phyloP scores from a whole-genome alignment of 2,797 vertebrate genomes.

The Fundulus diaphanus region DNA sequence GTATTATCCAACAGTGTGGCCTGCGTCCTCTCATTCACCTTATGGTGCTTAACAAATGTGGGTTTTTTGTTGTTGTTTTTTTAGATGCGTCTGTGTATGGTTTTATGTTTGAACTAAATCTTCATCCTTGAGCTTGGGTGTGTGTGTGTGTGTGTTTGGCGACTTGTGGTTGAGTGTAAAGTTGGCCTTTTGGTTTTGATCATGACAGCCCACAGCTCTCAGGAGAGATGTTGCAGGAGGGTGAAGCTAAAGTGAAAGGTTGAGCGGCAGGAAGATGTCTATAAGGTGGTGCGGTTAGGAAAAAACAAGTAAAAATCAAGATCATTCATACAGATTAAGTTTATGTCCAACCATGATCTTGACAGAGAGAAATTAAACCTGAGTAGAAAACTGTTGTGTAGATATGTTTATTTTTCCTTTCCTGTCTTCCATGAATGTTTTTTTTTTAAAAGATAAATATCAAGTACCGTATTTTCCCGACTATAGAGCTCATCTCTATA shows the following conservation, averaged over 20 bases:
- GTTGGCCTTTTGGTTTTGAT: constrained; percentile 18
- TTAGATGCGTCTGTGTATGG: constrained; percentile 15
- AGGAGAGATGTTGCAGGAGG: constrained; percentile 31
- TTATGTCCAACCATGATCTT: constrained; percentile 5
- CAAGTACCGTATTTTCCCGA: too few relatives aligned
- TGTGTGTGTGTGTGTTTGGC: neutral
- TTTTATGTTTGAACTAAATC: constrained; percentile 8
- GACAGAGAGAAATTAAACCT: neutral
- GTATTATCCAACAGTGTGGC: constrained; percentile 22
- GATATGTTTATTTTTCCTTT: constrained; percentile 23
- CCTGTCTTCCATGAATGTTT: neutral
- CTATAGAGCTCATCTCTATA: too few relatives aligned
- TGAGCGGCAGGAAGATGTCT: constrained; percentile 35
- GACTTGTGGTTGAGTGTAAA: constrained; percentile 29
- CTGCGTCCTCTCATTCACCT: constrained; percentile 21
- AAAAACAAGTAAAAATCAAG: neutral
- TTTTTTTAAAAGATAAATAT: too few relatives aligned
- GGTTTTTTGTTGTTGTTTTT: constrained; percentile 8
- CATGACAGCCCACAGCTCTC: constrained; percentile 57
- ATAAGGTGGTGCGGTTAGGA: constrained; percentile 34
- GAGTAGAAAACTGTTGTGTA: neutral
- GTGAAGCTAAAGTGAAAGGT: constrained; percentile 55
- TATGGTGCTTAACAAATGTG: constrained; percentile 25
- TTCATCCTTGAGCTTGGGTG: constrained; percentile 2
- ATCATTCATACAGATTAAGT: neutral